Base-by-base conservation (phyloP, 2,797 vertebrate species). In the Typhlichthys subterraneus region DNA sequence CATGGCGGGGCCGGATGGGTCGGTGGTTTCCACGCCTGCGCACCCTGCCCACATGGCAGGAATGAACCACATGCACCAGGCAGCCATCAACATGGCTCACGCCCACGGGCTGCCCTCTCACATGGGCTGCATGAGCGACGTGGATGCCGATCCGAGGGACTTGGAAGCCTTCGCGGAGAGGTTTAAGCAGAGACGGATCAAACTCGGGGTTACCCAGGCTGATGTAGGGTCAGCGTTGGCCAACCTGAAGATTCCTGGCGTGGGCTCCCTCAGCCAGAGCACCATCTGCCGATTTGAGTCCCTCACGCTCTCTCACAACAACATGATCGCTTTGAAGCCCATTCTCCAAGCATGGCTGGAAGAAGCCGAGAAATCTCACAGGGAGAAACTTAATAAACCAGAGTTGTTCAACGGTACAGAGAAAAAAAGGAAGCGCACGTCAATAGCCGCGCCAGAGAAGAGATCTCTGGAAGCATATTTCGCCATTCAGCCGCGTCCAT, bases 1-100 rank as follows among this genome's bases (percentile, higher is more conserved):
- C 83, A 96, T 98, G 93, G 93, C 96, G 4, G 95, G 94, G 75
- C 96, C 97, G 67, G 97, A 99, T 77, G 96, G 96, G 80, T 94
- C 97, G 17, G 95, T 97, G 85, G 96, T 98, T 75, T 97, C 96
- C 90, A 95, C 96, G 75, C 90, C 96, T 66, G 93, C 94, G 76
- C 96, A 96, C 80, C 95, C 94, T 71, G 95, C 94, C 57, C 97
- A 98, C 93, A 97, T 98, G 96, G 95, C 95, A 77, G 93, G 95
- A 86, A 97, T 99, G 94, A 98, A 96, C 91, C 96, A 96, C 89
- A 97, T 99, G 97, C 97, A 99, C 90, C 97, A 97, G 88, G 97
- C 97, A 9, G 96, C 96, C 49, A 93, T 97, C 89, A 97, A 96
- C 92, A 97, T 97, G 95, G 96, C 96, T 77, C 96, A 99, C 79